Conservation (phyloP, 2,888 invertebrate species). For the Caenorhabditis sinica region DNA sequence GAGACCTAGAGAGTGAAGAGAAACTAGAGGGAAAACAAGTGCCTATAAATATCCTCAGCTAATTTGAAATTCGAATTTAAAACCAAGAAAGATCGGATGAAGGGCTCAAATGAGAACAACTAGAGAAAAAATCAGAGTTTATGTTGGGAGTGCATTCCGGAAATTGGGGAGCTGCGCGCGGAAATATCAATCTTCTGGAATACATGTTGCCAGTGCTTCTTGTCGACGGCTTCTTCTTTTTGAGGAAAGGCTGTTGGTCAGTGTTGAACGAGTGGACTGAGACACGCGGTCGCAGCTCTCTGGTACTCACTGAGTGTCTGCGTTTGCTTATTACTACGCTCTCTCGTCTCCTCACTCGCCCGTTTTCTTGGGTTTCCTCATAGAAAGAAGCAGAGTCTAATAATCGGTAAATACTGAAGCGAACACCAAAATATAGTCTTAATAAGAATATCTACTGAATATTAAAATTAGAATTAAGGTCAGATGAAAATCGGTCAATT, state of each 20-base stretch:
- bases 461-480: too few species aligned
- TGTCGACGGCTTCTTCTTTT: slow-evolving; percentile 30
- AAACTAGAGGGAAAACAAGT: slow-evolving; percentile 1
- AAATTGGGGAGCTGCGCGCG: slow-evolving; percentile 22
- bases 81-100: not conserved
- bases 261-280: slow-evolving; percentile 41
- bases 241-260: slow-evolving; percentile 30
- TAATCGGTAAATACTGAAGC: not conserved
- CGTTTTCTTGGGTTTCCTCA: slow-evolving; percentile 2
- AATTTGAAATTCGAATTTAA: not conserved
- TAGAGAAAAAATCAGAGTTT: not conserved
- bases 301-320: slow-evolving; percentile 23
- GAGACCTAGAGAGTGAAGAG: not conserved
- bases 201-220: slow-evolving; percentile 20
- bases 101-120: not conserved
- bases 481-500: too few species aligned
- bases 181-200: slow-evolving; percentile 38
- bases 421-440: not conserved
- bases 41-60: not conserved
- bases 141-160: not conserved
- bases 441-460: not conserved
- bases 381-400: slow-evolving; percentile 10
- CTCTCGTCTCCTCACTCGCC: not conserved
- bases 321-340: slow-evolving; percentile 19
- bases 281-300: slow-evolving; percentile 34